Conservation (phyloP, 2,888 invertebrate species). For the Drosophila demipolita region DNA sequence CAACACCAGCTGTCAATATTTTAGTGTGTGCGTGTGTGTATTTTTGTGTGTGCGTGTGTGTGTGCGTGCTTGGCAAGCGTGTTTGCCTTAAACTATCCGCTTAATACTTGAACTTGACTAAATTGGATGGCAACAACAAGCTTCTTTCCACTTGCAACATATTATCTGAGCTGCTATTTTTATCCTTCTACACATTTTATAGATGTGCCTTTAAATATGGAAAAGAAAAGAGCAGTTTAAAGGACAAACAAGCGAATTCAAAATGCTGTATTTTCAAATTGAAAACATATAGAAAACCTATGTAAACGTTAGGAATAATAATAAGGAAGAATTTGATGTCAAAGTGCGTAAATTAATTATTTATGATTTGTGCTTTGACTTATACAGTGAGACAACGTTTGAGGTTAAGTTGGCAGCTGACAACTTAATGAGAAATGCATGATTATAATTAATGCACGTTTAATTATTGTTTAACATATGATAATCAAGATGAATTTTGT, state of each 20-base stretch:
- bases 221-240: neutral
- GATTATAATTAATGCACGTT: neutral
- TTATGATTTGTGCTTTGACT: neutral
- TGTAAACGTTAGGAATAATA: neutral
- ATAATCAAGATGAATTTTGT: neutral
- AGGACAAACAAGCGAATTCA: neutral
- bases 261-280: neutral
- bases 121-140: slow-evolving; percentile 26
- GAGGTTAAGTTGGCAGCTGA: neutral
- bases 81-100: slow-evolving; percentile 26
- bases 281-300: neutral
- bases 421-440: neutral
- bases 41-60: neutral
- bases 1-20: slow-evolving; percentile 42
- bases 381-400: neutral
- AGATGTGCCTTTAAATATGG: neutral
- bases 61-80: slow-evolving; percentile 11
- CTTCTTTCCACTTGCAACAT: slow-evolving; percentile 8
- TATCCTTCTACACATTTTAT: neutral
- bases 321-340: neutral
- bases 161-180: slow-evolving; percentile 13
- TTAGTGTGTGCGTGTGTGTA: slow-evolving; percentile 3
- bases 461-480: neutral
- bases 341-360: neutral
- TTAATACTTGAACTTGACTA: slow-evolving; percentile 33